Evolutionary conservation across 2,888 invertebrate species (phyloP).

Genomic region (Entomobrya proxima): DNA sequence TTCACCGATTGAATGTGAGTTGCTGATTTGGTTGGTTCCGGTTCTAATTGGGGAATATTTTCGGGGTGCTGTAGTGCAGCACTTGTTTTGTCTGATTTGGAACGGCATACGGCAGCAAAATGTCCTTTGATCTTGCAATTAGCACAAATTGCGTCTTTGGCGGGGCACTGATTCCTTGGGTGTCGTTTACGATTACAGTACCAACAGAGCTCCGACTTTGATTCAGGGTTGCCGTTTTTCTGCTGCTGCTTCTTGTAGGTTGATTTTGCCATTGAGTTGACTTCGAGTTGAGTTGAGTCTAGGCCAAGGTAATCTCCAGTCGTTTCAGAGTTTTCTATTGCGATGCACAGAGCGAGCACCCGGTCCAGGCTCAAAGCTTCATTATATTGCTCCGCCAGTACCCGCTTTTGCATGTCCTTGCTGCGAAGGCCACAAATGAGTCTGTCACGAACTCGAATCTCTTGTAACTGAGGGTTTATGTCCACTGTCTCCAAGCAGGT

Average conservation of each 20-base stretch:
- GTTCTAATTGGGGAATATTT: no score
- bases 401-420: slow-evolving; percentile 10
- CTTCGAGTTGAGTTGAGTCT: not conserved
- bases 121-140: no score
- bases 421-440: slow-evolving; percentile 8
- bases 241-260: not conserved
- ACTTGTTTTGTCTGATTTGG: no score
- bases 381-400: not conserved
- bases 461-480: not conserved
- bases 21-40: no score
- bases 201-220: no score
- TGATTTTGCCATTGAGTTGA: not conserved
- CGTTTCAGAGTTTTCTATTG: not conserved
- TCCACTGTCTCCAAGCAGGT: not conserved
- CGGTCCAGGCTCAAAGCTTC: not conserved
- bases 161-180: no score
- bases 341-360: slow-evolving; percentile 2
- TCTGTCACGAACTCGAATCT: not conserved
- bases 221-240: no score
- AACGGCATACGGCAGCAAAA: no score
- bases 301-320: not conserved
- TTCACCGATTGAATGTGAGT: no score
- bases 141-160: no score
- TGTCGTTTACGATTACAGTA: no score
- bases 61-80: no score